Base-by-base conservation (phyloP, 64 coral and sea anemone species). In the Montipora cactus region DNA sequence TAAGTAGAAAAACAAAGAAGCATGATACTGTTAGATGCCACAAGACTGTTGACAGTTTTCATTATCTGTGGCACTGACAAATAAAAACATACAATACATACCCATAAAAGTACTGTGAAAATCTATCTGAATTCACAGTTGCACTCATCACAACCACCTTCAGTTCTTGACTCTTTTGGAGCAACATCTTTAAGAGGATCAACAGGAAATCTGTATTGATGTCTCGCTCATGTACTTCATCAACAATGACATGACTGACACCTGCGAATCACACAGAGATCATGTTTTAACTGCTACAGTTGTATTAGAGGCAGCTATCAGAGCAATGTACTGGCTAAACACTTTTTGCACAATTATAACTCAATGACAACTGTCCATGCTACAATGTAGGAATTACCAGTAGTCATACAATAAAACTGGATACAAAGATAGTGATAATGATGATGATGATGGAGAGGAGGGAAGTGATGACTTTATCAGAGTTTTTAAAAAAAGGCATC, bases 141-240 rank as follows among this genome's bases (percentile, higher is more conserved):
- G 95, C 95, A 91, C 95, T 96, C 95, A 96, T 96, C 46, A 96
- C 87, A 0, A 96, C 61, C 28, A 96, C 87, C 68, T 91, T 96
- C 8, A 96, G 6, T 16, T 67, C n/a, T n/a, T 82, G 88, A 49
- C 76, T 79, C 18, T 69, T 81, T 49, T 51, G 44, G 44, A 94
- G 14, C 61, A 96, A 84, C 23, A 81, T 88, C 83, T 90, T 96
- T 13, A 96, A 68, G 46, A 96, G 87, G 46, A 96, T 84, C 13
- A 96, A 64, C 25, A 96, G 88, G 77, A 96, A 96, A 76, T 96
- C 95, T 87, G 95, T 94, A 66, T 96, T 96, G 50, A 96, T 96
- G 46, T 96, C 95, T 62, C 95, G 84, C 16, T 96, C 95, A 87
- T 96, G 95, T 1, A 96, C 95, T 47, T 96, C 95, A 82, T 96